Base-by-base conservation (phyloP, 2,113 vertebrate species). In the Cyprinodon brontotheroides region DNA sequence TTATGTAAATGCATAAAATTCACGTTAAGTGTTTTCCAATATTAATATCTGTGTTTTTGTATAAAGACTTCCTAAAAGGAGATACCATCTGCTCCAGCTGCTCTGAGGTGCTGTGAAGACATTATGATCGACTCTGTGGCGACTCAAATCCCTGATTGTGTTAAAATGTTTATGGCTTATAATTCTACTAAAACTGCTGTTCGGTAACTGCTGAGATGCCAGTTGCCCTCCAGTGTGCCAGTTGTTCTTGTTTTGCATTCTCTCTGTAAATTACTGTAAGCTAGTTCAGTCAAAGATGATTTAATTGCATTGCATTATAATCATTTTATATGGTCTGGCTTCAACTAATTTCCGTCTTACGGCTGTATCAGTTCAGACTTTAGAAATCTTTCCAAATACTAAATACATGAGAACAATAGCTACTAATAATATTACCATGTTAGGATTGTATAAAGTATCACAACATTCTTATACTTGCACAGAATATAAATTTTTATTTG, bases 121-220 rank as follows among this genome's bases (percentile, higher is more conserved):
- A 6, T 39, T 41, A 12, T 29, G 63, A 57, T 39, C 50, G 40
- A 12, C 65, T 43, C 10, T 11, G 43, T 6, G 11, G 60, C 14
- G 68, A 61, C 60, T 38, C 20, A 61, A 22, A 65, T 65, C 61
- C 50, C 43, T 29, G 14, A 74, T 69, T 40, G 48, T 65, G 22
- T 48, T 67, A 14, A 67, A 50, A 59, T 75, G n/a, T 59, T 75
- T 71, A 72, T 63, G 48, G 50, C 50, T 78, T 60, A 5, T 29
- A 60, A 14, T 43, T 40, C 12, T 2, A 61, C 41, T 59, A 22
- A 7, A 73, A 7, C 15, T 29, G 4, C 43, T 65, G 47, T 57
- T 38, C 48, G 15, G 37, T 43, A 66, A 65, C 61, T 71, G 63
- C 60, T 39, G 7, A 45, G 45, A 61, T 65, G 29, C 60, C 63